phyloP scores from a whole-genome alignment of 2,888 invertebrate genomes.

The Blera fallax region DNA sequence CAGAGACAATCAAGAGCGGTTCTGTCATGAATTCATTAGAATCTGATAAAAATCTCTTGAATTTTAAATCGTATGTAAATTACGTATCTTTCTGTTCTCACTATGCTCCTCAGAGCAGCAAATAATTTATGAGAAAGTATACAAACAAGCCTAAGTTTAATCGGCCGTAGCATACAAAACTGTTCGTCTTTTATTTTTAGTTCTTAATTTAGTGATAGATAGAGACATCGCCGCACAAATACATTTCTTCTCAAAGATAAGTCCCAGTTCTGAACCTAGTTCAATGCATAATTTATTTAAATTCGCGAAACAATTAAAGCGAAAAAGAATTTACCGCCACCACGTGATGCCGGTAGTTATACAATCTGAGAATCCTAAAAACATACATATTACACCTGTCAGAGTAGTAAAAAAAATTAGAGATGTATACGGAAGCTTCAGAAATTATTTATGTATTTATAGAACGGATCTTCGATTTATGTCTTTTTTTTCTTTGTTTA shows the following conservation, averaged over 20 bases:
- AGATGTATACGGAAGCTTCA: background rate
- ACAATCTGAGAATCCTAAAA: too few species aligned
- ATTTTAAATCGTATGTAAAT: background rate
- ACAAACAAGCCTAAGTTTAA: background rate
- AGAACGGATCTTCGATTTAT: too few species aligned
- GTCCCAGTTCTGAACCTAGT: background rate
- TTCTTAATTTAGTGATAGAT: background rate
- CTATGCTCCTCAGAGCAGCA: background rate
- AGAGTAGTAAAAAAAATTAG: background rate
- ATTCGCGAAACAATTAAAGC: background rate
- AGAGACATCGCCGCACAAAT: background rate
- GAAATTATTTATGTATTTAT: background rate
- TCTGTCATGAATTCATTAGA: background rate
- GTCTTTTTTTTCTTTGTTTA: too few species aligned
- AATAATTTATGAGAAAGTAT: background rate
- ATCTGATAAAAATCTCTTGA: background rate
- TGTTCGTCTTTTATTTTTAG: background rate
- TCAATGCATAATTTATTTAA: background rate
- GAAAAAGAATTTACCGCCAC: background rate
- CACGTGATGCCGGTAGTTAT: too few species aligned
- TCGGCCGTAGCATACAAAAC: background rate
- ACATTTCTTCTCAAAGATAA: background rate
- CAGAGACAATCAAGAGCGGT: background rate
- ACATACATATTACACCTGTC: background rate
- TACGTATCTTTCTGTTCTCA: background rate